Conservation (phyloP, 2,888 invertebrate genomes). For the Orchesellides sinensis region DNA sequence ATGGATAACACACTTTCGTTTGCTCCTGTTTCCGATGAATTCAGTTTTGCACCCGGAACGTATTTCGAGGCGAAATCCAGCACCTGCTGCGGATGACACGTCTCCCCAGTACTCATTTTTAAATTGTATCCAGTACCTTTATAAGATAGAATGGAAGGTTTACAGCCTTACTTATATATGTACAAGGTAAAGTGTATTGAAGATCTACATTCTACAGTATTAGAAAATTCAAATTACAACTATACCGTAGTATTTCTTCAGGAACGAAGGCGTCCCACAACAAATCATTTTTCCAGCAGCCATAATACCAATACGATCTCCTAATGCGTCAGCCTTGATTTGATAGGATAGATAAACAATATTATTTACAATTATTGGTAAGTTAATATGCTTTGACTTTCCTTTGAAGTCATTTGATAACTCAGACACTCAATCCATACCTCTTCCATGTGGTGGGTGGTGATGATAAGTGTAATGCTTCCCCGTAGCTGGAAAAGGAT, state of each 20-base stretch:
- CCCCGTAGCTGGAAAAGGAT: slow-evolving; percentile 80
- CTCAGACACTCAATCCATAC: slow-evolving; percentile 58
- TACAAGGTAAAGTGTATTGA: too few relatives aligned
- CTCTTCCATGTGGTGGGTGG: slow-evolving; percentile 94
- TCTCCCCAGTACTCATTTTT: slow-evolving; percentile 75
- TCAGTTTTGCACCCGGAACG: slow-evolving; percentile 82
- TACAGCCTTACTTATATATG: too few relatives aligned
- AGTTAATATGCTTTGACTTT: too few relatives aligned
- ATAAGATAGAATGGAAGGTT: too few relatives aligned
- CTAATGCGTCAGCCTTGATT: slow-evolving; percentile 86
- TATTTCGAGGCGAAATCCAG: slow-evolving; percentile 78
- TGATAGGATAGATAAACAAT: too few relatives aligned
- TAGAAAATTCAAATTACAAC: too few relatives aligned
- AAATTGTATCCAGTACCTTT: slow-evolving; percentile 81
- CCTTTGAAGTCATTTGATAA: slow-evolving; percentile 89
- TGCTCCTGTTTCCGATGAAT: slow-evolving; percentile 35
- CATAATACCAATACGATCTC: slow-evolving; percentile 93
- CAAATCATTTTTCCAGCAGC: slow-evolving; percentile 85
- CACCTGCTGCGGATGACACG: slow-evolving; percentile 77
- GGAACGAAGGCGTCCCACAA: slow-evolving; percentile 88
- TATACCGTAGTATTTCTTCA: slow-evolving; percentile 83
- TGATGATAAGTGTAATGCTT: slow-evolving; percentile 88
- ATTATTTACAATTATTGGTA: too few relatives aligned
- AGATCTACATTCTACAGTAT: too few relatives aligned
- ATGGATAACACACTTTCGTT: slow-evolving; percentile 68